Percentiles rank a stretch among this genome's conserved stretches.
phyloP scores from a whole-genome alignment of 2,113 vertebrate genomes.

The Ranitomeya imitator region DNA sequence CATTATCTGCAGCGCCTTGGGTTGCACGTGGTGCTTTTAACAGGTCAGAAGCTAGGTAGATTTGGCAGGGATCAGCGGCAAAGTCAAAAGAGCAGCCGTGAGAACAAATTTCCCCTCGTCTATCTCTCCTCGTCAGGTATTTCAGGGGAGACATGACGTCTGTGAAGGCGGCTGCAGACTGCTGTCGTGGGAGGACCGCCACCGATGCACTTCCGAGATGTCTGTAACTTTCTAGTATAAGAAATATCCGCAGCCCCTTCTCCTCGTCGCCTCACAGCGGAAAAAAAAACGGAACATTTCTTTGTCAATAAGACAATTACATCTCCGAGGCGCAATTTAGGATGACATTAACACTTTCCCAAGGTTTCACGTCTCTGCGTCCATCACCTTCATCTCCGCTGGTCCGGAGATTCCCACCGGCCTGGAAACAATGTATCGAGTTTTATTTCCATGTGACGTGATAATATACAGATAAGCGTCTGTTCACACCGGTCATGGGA shows the following conservation, averaged over 20 bases:
- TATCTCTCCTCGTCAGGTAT: conserved; percentile 48
- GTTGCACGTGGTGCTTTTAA: conserved; percentile 50
- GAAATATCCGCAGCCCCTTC: not conserved
- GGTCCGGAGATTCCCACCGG: not conserved
- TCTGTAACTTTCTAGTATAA: not conserved
- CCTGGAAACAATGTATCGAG: too few species aligned
- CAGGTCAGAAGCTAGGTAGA: conserved; percentile 55
- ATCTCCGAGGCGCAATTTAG: not conserved
- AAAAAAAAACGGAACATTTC: not conserved
- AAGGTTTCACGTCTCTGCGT: not conserved
- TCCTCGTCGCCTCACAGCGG: not conserved
- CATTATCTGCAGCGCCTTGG: conserved; percentile 41
- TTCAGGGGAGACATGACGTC: conserved; percentile 34
- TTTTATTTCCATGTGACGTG: too few species aligned
- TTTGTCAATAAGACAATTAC: not conserved
- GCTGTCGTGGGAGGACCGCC: not conserved
- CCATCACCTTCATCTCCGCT: not conserved
- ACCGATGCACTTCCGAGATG: not conserved
- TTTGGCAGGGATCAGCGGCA: conserved; percentile 50
- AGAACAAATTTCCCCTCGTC: conserved; percentile 38
- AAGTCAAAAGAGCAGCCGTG: conserved; percentile 52
- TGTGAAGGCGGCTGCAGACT: conserved; percentile 1
- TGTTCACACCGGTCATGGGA: too few species aligned
- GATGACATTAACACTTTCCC: not conserved
- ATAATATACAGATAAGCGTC: too few species aligned